A percentile compares a stretch with the other conserved stretches of the same genome.
These are phyloP conservation scores for Mellilla xanthometata DNA, from an alignment of 2,888 invertebrate species.

Conservation along the genomic window DNA sequence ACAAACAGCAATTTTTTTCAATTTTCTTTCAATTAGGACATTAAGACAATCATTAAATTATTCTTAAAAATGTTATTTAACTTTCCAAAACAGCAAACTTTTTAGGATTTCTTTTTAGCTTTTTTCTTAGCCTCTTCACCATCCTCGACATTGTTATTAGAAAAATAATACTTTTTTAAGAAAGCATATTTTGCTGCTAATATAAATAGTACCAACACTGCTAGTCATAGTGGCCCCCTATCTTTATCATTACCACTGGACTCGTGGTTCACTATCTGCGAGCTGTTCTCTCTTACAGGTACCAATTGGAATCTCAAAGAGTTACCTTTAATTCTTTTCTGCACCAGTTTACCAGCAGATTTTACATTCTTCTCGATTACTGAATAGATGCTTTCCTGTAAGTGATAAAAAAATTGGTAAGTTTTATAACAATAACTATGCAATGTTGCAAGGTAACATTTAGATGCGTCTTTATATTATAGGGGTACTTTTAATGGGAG, in stretches of 20 bases:
- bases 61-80: neutral
- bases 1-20: too few species aligned
- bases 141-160: slow-evolving; percentile 25
- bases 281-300: slow-evolving; percentile 60
- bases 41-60: too few species aligned
- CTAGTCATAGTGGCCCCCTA: slow-evolving; percentile 73
- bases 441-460: too few species aligned
- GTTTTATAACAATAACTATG: too few species aligned
- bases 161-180: slow-evolving; percentile 50
- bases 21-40: too few species aligned
- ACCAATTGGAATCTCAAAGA: slow-evolving; percentile 84
- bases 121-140: neutral
- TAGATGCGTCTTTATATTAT: too few species aligned
- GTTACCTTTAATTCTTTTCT: slow-evolving; percentile 84
- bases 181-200: slow-evolving; percentile 58
- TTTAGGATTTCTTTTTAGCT: slow-evolving; percentile 7
- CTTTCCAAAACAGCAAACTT: slow-evolving; percentile 11
- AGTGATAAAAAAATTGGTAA: neutral
- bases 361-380: slow-evolving; percentile 80
- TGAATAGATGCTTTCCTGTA: slow-evolving; percentile 83
- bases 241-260: slow-evolving; percentile 39
- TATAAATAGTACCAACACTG: slow-evolving; percentile 42
- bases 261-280: slow-evolving; percentile 33
- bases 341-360: slow-evolving; percentile 79
- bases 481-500: too few species aligned